These are phyloP conservation scores for Cinara cedri DNA, from an alignment of 2,888 invertebrate genomes.

Conservation along the genomic window DNA sequence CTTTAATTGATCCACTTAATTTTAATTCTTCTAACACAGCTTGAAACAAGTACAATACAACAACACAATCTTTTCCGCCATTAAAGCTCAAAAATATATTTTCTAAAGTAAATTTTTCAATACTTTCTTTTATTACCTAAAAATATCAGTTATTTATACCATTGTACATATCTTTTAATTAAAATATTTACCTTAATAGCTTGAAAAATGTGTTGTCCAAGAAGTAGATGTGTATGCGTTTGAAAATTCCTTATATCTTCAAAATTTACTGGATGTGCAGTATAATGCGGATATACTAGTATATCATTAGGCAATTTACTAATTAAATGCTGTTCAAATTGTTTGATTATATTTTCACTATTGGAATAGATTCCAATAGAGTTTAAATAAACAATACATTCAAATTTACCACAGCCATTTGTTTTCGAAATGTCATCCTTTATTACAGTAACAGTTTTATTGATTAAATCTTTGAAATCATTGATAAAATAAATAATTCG, in stretches of 20 bases:
- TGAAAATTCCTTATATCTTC: slow-evolving; percentile 46
- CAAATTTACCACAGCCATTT: slow-evolving; percentile 22
- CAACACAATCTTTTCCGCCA: slow-evolving; percentile 98
- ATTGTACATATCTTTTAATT: neutral
- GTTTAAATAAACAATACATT: slow-evolving; percentile 32
- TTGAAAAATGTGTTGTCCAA: slow-evolving; percentile 25
- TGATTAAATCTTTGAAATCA: slow-evolving; percentile 19
- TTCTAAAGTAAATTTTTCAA: slow-evolving; percentile 70
- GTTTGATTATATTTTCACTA: slow-evolving; percentile 38
- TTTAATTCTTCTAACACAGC: slow-evolving; percentile 63
- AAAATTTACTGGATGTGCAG: slow-evolving; percentile 21
- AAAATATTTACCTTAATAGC: slow-evolving; percentile 29
- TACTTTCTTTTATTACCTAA: slow-evolving; percentile 65
- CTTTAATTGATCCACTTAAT: slow-evolving; percentile 62
- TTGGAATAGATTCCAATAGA: slow-evolving; percentile 28
- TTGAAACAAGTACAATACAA: slow-evolving; percentile 77
- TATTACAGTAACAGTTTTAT: slow-evolving; percentile 18
- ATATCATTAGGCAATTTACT: slow-evolving; percentile 24
- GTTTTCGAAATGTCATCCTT: slow-evolving; percentile 22
- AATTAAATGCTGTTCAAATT: slow-evolving; percentile 26
- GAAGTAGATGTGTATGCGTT: slow-evolving; percentile 11
- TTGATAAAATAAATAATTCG: slow-evolving; percentile 44
- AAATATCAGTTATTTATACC: slow-evolving; percentile 11
- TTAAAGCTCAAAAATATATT: slow-evolving; percentile 92
- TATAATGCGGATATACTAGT: slow-evolving; percentile 37